phyloP scores from a whole-genome alignment of 2,113 vertebrate genomes.

The Hepsetus odoe region DNA sequence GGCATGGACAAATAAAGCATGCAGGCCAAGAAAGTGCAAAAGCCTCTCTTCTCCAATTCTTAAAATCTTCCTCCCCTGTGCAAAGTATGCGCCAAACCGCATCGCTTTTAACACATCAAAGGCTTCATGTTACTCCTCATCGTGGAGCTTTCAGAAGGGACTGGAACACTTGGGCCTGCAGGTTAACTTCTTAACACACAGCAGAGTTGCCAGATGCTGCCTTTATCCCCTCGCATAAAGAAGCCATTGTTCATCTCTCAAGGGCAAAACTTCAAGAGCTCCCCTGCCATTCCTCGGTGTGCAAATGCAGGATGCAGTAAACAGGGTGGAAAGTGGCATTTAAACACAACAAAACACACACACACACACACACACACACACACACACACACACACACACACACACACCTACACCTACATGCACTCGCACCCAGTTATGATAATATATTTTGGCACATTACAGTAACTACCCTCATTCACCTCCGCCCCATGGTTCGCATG shows the following conservation, averaged over 20 bases:
- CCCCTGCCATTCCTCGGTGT: not conserved
- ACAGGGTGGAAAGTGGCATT: not conserved
- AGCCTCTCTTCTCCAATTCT: not conserved
- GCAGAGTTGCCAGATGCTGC: not conserved
- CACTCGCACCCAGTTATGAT: not conserved
- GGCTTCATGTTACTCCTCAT: not conserved
- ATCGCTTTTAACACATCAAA: slow-evolving; percentile 21
- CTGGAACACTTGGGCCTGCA: not conserved
- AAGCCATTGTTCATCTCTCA: not conserved
- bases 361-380: not conserved
- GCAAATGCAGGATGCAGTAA: not conserved
- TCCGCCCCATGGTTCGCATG: slow-evolving; percentile 16
- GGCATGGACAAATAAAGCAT: not conserved
- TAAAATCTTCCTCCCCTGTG: not conserved
- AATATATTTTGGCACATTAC: slow-evolving; percentile 16
- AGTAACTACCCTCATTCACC: slow-evolving; percentile 30
- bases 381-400: not conserved
- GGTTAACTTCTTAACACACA: slow-evolving; percentile 11
- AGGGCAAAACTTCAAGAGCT: not conserved
- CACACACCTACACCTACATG: too few species aligned
- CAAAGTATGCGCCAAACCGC: not conserved
- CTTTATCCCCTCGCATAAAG: slow-evolving; percentile 24
- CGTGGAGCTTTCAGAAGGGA: slow-evolving; percentile 4
- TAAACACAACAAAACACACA: slow-evolving; percentile 15
- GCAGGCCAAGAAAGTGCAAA: not conserved